Percentiles rank a stretch among this genome's conserved stretches.
These are phyloP conservation scores for Thymallus thymallus DNA, from an alignment of 2,113 vertebrate species.

Conservation along the genomic window DNA sequence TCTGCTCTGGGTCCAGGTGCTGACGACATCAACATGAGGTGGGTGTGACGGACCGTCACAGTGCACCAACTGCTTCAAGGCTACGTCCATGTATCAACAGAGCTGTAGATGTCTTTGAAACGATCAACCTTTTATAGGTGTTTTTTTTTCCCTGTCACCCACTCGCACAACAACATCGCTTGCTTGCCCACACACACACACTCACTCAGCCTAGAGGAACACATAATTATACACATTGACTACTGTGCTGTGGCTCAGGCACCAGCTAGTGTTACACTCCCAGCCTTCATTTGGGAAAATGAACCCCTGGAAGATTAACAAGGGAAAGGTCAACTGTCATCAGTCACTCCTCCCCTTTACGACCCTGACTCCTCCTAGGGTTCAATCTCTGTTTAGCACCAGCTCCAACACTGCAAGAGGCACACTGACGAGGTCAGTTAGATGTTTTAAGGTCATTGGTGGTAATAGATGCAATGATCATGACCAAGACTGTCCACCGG, in stretches of 20 bases:
- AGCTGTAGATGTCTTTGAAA: neutral
- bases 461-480: neutral
- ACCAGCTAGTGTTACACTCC: neutral
- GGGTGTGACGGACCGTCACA: neutral
- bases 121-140: neutral
- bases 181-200: neutral
- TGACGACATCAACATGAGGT: neutral
- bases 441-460: neutral
- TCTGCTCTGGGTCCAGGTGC: neutral
- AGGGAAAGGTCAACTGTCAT: slow-evolving; percentile 23
- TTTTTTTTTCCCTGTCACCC: no score
- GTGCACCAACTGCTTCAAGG: neutral
- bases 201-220: slow-evolving; percentile 10
- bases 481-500: neutral
- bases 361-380: slow-evolving; percentile 1
- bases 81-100: neutral
- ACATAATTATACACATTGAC: neutral
- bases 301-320: slow-evolving; percentile 17
- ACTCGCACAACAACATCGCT: no score
- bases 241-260: neutral
- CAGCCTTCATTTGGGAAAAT: neutral
- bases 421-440: neutral
- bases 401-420: neutral
- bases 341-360: slow-evolving; percentile 14
- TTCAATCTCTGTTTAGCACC: slow-evolving; percentile 1